Conservation (phyloP, 2,888 invertebrate genomes). For the Bellardia bayeri region DNA sequence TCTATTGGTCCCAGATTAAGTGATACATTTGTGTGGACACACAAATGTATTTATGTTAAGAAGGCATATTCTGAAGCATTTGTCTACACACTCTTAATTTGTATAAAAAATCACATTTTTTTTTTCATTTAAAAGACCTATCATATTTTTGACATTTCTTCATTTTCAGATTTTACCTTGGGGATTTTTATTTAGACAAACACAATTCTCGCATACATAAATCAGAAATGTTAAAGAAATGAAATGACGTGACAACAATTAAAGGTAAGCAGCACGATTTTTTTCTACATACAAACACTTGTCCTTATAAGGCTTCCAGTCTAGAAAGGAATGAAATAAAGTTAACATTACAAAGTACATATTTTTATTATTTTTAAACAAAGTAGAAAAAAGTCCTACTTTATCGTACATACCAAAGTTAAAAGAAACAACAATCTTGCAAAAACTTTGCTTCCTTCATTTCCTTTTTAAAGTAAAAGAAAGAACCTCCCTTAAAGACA, state of each 20-base stretch:
- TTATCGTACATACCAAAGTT: slow-evolving; percentile 54
- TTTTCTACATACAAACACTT: background rate
- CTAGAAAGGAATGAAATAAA: slow-evolving; percentile 17
- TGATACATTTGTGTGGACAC: too few species aligned
- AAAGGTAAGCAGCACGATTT: slow-evolving; percentile 54
- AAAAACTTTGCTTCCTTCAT: slow-evolving; percentile 49
- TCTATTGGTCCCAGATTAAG: too few species aligned
- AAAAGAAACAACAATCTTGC: slow-evolving; percentile 46
- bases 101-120: background rate
- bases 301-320: slow-evolving; percentile 20
- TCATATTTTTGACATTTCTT: slow-evolving; percentile 68
- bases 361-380: slow-evolving; percentile 16
- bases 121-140: slow-evolving; percentile 38
- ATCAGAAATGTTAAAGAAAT: slow-evolving; percentile 33
- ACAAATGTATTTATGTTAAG: too few species aligned
- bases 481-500: slow-evolving; percentile 52
- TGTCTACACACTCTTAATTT: background rate
- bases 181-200: slow-evolving; percentile 55
- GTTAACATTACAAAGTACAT: slow-evolving; percentile 56
- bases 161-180: slow-evolving; percentile 66
- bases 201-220: background rate
- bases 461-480: slow-evolving; percentile 36
- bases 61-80: too few species aligned
- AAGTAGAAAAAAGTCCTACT: slow-evolving; percentile 37
- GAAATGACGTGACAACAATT: slow-evolving; percentile 67